Evolutionary conservation across 2,797 vertebrate species (phyloP).

Genomic region (Amblyopsis hoosieri): DNA sequence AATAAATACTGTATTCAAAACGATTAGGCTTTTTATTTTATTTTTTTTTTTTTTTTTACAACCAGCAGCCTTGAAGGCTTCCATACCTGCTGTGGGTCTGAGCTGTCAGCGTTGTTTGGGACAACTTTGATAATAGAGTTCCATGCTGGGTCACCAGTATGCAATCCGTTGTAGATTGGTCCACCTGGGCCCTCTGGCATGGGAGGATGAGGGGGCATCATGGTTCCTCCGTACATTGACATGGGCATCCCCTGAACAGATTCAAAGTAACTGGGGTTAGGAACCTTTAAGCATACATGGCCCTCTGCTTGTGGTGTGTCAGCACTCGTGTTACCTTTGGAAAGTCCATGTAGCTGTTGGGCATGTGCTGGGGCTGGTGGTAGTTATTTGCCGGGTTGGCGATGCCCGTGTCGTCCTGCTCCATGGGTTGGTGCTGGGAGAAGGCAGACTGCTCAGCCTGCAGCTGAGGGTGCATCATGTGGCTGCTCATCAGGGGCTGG

Average conservation of each 20-base stretch:
- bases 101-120: conserved; percentile 93
- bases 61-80: neutral
- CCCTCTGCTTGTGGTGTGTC: too few species aligned
- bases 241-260: conserved; percentile 88
- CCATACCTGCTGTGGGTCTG: conserved; percentile 94
- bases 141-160: conserved; percentile 95
- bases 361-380: conserved; percentile 90
- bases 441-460: conserved; percentile 91
- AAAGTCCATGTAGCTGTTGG: conserved; percentile 97
- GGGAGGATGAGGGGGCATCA: conserved; percentile 93
- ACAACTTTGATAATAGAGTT: conserved; percentile 98
- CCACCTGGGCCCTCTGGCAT: conserved; percentile 92
- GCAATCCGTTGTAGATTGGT: conserved; percentile 94
- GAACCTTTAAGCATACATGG: neutral
- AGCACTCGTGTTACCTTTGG: conserved; percentile 82
- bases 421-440: conserved; percentile 98
- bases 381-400: conserved; percentile 96
- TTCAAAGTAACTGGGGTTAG: neutral
- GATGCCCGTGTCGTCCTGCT: conserved; percentile 97
- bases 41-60: neutral
- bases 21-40: neutral
- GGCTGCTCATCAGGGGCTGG: conserved; percentile 93
- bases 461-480: conserved; percentile 92
- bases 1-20: neutral
- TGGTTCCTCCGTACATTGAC: conserved; percentile 96